Conservation (phyloP, 2,113 vertebrate species). For the Onychorhynchus coronatus region DNA sequence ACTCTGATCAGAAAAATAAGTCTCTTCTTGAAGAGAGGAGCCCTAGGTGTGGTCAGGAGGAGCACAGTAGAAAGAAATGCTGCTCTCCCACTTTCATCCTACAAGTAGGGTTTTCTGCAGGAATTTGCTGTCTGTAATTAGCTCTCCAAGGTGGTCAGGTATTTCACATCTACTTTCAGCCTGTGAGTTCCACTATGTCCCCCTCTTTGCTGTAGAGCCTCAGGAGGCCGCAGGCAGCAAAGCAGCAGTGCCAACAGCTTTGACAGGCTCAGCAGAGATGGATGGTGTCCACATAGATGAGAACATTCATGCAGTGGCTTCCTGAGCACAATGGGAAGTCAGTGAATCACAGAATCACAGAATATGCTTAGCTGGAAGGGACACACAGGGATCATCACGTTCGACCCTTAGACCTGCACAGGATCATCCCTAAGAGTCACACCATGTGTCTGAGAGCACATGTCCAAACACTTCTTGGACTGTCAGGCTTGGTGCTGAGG, state of each 20-base stretch:
- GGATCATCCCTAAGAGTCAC: not conserved
- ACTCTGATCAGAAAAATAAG: not conserved
- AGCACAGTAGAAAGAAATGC: not conserved
- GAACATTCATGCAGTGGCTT: not conserved
- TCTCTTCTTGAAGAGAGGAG: not conserved
- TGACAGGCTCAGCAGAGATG: not conserved
- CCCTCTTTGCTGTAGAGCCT: not conserved
- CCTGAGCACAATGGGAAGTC: not conserved
- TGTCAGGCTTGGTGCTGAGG: not conserved
- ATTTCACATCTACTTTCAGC: not conserved
- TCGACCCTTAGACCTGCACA: not conserved
- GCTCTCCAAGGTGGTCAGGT: not conserved
- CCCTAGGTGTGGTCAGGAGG: not conserved
- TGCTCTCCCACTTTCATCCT: not conserved
- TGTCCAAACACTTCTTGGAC: not conserved
- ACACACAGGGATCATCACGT: not conserved
- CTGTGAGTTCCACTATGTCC: fast-evolving
- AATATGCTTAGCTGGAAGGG: not conserved
- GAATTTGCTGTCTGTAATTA: not conserved
- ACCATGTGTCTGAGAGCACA: not conserved
- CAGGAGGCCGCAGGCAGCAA: not conserved
- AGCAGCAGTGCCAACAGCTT: not conserved
- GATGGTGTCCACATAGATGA: not conserved
- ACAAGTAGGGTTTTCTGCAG: not conserved
- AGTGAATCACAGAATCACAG: not conserved